A percentile compares a stretch with the other conserved stretches of the same genome.
Conservation (phyloP, 2,113 vertebrate genomes). For the Neoarius graeffei region DNA sequence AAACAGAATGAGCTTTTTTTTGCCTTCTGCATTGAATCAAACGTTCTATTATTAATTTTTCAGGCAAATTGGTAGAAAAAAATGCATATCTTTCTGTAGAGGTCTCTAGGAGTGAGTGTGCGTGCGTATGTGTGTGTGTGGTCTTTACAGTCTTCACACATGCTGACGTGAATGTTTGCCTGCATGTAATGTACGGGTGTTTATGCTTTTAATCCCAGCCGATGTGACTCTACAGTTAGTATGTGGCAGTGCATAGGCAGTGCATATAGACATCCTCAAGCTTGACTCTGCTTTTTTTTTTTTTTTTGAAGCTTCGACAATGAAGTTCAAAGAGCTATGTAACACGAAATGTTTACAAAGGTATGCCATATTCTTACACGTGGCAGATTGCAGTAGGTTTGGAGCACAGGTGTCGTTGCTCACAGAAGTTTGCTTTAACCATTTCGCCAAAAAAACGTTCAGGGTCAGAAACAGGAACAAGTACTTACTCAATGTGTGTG, state of each 20-base stretch:
- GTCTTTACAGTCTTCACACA: constrained; percentile 3
- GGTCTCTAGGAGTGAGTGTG: neutral
- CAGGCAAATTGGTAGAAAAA: constrained; percentile 37
- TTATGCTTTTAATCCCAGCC: constrained; percentile 47
- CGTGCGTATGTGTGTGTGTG: neutral
- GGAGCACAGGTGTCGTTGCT: neutral
- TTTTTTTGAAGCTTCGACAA: constrained; percentile 39
- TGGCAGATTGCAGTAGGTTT: neutral
- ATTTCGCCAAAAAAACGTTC: constrained; percentile 60
- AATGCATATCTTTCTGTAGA: constrained; percentile 10
- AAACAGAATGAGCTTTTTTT: constrained; percentile 15
- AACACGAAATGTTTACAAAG: constrained; percentile 51
- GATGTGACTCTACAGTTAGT: constrained; percentile 49
- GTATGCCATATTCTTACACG: constrained; percentile 17
- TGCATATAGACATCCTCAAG: constrained; percentile 32
- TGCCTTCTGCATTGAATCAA: constrained; percentile 25
- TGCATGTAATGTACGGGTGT: constrained; percentile 20
- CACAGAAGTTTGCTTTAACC: constrained; percentile 24
- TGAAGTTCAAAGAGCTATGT: constrained; percentile 49
- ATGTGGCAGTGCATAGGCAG: constrained; percentile 35
- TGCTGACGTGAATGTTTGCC: constrained; percentile 11
- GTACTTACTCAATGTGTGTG: constrained; percentile 20
- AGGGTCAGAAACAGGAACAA: constrained; percentile 50
- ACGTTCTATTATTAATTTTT: constrained; percentile 13
- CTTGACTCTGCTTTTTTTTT: constrained; percentile 12